phyloP scores from a whole-genome alignment of 2,888 invertebrate genomes.

The Ophion ventricosus region DNA sequence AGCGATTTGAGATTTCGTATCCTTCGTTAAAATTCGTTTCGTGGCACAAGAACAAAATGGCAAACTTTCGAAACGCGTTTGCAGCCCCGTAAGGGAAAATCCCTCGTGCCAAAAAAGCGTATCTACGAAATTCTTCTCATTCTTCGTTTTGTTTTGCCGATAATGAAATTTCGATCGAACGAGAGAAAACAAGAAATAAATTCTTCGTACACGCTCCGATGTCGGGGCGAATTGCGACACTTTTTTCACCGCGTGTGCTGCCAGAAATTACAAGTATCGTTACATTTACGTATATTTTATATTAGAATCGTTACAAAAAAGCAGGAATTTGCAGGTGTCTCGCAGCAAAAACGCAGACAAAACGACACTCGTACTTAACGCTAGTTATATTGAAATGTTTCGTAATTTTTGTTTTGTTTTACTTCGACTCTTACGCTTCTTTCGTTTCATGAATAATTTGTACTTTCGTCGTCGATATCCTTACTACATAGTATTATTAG shows the following conservation, averaged over 20 bases:
- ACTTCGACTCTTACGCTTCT: slow-evolving; percentile 13
- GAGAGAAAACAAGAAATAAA: not conserved
- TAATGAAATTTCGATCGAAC: not conserved
- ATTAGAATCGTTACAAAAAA: slow-evolving; percentile 59
- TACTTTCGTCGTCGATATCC: slow-evolving; percentile 73
- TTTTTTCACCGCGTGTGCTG: slow-evolving; percentile 9
- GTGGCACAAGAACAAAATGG: slow-evolving; percentile 38
- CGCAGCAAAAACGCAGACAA: slow-evolving; percentile 57
- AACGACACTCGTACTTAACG: slow-evolving; percentile 53
- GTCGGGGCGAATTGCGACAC: slow-evolving; percentile 19
- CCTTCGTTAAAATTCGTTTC: slow-evolving; percentile 38
- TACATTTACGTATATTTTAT: slow-evolving; percentile 47
- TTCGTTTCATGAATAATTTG: slow-evolving; percentile 70
- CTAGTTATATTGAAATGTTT: slow-evolving; percentile 58
- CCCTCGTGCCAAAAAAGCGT: slow-evolving; percentile 3
- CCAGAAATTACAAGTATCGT: slow-evolving; percentile 49
- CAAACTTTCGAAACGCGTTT: slow-evolving; percentile 24
- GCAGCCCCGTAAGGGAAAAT: slow-evolving; percentile 9
- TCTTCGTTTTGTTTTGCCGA: slow-evolving; percentile 14
- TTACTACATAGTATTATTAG: slow-evolving; percentile 65
- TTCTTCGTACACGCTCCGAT: slow-evolving; percentile 13
- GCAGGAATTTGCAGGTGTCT: slow-evolving; percentile 52
- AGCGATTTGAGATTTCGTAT: slow-evolving; percentile 48
- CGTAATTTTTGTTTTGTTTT: slow-evolving; percentile 26
- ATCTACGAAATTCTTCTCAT: slow-evolving; percentile 8